Percentiles rank a stretch among this genome's conserved stretches.
Conservation (phyloP, 2,888 invertebrate genomes). For the Apoda limacodes region DNA sequence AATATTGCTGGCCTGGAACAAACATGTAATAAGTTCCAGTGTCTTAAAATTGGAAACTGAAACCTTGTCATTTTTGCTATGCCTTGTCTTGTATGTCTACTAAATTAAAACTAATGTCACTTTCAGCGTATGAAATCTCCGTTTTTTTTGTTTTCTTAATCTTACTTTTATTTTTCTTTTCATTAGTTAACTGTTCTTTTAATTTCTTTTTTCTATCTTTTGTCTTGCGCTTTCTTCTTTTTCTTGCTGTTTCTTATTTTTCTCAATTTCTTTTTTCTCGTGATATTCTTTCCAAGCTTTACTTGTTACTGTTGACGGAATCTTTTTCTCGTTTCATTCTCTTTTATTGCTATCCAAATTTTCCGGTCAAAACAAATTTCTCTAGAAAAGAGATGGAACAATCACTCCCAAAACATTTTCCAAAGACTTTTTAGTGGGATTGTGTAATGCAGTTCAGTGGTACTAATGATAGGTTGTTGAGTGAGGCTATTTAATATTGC, state of each 20-base stretch:
- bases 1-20: no score
- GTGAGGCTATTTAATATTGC: constrained; percentile 5
- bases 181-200: constrained; percentile 2
- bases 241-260: constrained; percentile 9
- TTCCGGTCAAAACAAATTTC: constrained; percentile 10
- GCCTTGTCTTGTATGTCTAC: constrained; percentile 2
- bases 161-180: constrained; percentile 3
- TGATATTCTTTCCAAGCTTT: constrained; percentile 13
- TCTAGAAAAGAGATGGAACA: constrained; percentile 11
- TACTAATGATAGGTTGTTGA: constrained; percentile 8
- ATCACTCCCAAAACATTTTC: constrained; percentile 11
- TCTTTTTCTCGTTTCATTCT: constrained; percentile 9
- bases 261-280: constrained; percentile 9
- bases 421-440: constrained; percentile 10
- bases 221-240: constrained; percentile 10
- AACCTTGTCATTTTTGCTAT: no score
- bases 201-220: constrained; percentile 4
- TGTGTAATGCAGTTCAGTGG: constrained; percentile 8
- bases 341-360: constrained; percentile 7
- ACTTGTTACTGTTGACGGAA: constrained; percentile 11
- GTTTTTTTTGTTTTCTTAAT: constrained; percentile 5
- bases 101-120: constrained; percentile 10
- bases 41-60: no score
- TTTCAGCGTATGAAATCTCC: constrained; percentile 10
- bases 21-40: no score